A percentile compares a stretch with the other conserved stretches of the same genome.
These are phyloP conservation scores for Labroides dimidiatus DNA, from an alignment of 2,797 vertebrate species.

Conservation along the genomic window DNA sequence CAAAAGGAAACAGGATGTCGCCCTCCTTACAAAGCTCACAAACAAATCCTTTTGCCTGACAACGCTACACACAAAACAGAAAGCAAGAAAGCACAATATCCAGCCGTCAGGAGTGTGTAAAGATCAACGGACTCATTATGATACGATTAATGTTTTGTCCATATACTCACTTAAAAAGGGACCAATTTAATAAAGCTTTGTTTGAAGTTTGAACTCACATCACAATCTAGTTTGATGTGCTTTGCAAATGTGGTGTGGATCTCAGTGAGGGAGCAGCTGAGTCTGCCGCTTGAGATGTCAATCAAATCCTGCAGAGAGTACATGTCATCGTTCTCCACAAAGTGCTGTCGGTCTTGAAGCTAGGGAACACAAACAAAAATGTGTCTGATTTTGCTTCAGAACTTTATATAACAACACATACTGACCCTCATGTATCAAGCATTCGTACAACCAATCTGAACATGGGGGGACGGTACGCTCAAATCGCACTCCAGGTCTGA, in stretches of 20 bases:
- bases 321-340: constrained; percentile 99
- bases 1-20: constrained; percentile 96
- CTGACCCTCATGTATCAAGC: too few species aligned
- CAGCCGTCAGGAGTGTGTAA: neutral
- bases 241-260: constrained; percentile 97
- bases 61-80: constrained; percentile 82
- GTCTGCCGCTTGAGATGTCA: constrained; percentile 90
- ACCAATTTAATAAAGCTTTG: neutral
- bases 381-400: neutral
- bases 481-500: too few species aligned
- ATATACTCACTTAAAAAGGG: too few species aligned
- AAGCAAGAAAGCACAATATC: neutral
- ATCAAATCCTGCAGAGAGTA: constrained; percentile 97
- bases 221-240: constrained; percentile 98
- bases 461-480: too few species aligned
- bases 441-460: too few species aligned
- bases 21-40: constrained; percentile 98
- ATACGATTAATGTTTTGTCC: too few species aligned
- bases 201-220: constrained; percentile 81
- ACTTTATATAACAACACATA: neutral
- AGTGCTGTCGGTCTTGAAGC: constrained; percentile 98
- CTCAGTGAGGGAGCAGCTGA: constrained; percentile 94
- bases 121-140: too few species aligned
- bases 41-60: constrained; percentile 97
- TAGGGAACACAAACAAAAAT: constrained; percentile 55